Conservation (phyloP, 2,797 vertebrate genomes). For the Sebastes minor region DNA sequence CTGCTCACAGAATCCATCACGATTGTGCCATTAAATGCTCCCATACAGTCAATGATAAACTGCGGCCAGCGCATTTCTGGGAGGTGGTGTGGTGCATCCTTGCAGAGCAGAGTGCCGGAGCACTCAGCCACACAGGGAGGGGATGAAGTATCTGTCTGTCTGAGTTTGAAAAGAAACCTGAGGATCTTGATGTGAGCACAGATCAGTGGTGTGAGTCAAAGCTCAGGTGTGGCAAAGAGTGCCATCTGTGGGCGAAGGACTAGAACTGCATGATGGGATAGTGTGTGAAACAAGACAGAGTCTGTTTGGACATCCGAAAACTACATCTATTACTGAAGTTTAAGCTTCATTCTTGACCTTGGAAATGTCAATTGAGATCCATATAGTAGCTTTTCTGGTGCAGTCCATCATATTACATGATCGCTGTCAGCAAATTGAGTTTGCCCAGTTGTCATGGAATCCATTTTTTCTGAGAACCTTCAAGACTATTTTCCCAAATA, state of each 20-base stretch:
- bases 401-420: not conserved
- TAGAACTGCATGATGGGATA: constrained; percentile 25
- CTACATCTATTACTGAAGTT: not conserved
- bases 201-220: constrained; percentile 41
- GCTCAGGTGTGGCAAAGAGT: constrained; percentile 66
- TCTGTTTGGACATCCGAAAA: not conserved
- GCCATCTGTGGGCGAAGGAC: constrained; percentile 66
- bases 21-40: constrained; percentile 72
- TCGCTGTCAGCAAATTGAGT: not conserved
- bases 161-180: constrained; percentile 50
- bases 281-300: not conserved
- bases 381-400: not conserved
- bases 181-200: constrained; percentile 58
- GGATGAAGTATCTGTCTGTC: constrained; percentile 39
- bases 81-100: constrained; percentile 47
- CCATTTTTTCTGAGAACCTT: not conserved
- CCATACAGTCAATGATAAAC: constrained; percentile 75
- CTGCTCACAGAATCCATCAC: constrained; percentile 72
- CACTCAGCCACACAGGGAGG: constrained; percentile 33
- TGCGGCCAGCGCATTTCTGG: constrained; percentile 42
- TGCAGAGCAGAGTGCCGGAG: constrained; percentile 13
- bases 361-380: not conserved
- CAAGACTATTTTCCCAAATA: no score
- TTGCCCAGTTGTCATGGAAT: not conserved
- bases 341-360: not conserved